Evolutionary conservation across 92 coral and sea anemone species (phyloP), one percentile per base, ranked within the genome.

Genomic region (Micromussa lordhowensis): DNA sequence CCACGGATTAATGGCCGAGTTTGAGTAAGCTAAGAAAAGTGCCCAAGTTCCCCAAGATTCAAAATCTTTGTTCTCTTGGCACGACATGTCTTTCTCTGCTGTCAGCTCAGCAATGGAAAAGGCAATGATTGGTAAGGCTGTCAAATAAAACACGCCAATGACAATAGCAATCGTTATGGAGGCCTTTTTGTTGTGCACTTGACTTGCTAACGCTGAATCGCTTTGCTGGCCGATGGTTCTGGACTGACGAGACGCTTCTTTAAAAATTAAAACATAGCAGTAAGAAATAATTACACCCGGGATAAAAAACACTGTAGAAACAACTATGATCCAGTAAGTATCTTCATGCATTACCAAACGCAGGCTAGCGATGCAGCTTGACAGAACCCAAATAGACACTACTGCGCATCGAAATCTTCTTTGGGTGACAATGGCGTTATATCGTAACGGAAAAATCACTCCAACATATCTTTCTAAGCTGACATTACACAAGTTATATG

Each of bases 401-500:
- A 32, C 78, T 6, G 57, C 78, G 68, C 36, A 28, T 36, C 70
- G 80, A 32, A 86, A 86, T 30, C 84, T 77, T 29, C 1, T 22
- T 34, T 29, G 35, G n/a, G 90, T 86, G 30, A 78, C 79, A 68
- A 86, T 66, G 35, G 51, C 38, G 84, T 63, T 44, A 6, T 86
- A 86, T 18, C 90, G 83, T 48, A 93, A 80, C 10, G 95, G 95
- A 4, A 55, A 58, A 2, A 84, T 83, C 35, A 93, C 82, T 11
- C 87, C 85, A 6, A 93, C 18, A 34, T 83, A 93, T 57, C 95
- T 70, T 51, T 93, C 95, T 13, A 93, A 68, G 61, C 93, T 93
- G 86, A 93, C 79, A 9, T 90, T 89, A 81, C 93, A 93, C 18
- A 93, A 74, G 76, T 84, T 93, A 57, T 87, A 83, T 15, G 90